These are phyloP conservation scores for Australoheros scitulus DNA, from an alignment of 2,113 vertebrate genomes.

Conservation along the genomic window DNA sequence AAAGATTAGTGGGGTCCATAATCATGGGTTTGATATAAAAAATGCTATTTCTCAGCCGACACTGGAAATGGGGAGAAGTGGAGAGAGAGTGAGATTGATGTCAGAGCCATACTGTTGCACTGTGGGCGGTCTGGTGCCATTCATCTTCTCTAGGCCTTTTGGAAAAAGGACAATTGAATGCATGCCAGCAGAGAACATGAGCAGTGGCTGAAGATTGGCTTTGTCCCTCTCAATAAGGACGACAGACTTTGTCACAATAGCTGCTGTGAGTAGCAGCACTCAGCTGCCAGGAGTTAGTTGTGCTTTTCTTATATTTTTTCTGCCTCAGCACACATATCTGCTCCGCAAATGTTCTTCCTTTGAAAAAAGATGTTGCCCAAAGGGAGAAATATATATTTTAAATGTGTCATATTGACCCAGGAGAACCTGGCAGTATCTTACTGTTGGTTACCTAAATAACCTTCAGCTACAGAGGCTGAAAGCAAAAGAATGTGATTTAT, in stretches of 20 bases:
- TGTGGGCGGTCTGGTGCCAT: conserved; percentile 2
- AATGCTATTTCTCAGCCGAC: neutral
- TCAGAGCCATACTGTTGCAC: neutral
- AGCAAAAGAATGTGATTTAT: neutral
- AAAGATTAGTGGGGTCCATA: neutral
- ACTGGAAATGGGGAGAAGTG: neutral
- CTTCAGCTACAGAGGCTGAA: neutral
- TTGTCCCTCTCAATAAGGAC: neutral
- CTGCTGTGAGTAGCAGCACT: neutral
- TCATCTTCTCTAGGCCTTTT: conserved; percentile 1
- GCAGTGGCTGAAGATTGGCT: neutral
- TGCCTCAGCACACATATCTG: neutral
- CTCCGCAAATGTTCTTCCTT: neutral
- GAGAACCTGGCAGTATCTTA: neutral
- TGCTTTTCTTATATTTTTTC: neutral
- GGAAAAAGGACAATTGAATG: neutral
- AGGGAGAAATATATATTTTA: neutral
- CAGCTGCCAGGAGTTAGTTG: neutral
- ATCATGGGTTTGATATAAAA: neutral
- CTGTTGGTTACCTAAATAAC: neutral
- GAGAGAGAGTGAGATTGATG: neutral
- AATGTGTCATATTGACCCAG: neutral
- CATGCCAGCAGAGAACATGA: neutral
- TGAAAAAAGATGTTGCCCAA: neutral
- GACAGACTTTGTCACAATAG: neutral